These are phyloP conservation scores for Zelostemma sp. DNA, from an alignment of 1,140 invertebrate species.

Conservation along the genomic window DNA sequence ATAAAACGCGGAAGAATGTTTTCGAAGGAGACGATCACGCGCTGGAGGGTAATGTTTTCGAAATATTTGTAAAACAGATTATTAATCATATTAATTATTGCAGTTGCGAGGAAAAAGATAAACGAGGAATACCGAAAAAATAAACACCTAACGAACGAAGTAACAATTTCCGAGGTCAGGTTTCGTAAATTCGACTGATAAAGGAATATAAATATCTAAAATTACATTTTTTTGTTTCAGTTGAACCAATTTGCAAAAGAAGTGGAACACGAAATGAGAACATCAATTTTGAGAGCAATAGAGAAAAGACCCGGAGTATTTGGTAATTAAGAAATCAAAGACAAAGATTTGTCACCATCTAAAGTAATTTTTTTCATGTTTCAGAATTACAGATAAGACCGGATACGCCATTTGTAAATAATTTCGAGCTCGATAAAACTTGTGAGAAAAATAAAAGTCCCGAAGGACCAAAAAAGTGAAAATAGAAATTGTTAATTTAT, in stretches of 20 bases:
- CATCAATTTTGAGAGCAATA: constrained; percentile 75
- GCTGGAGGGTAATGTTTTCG: constrained; percentile 66
- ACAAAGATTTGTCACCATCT: background rate
- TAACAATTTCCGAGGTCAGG: constrained; percentile 72
- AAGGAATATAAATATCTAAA: no score
- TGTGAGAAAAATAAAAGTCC: background rate
- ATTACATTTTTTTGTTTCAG: constrained; percentile 62
- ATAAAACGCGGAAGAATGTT: constrained; percentile 73
- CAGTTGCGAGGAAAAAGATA: constrained; percentile 73
- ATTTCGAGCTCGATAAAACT: constrained; percentile 1
- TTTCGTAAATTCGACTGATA: no score
- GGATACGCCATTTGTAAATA: constrained; percentile 19
- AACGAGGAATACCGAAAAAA: constrained; percentile 78
- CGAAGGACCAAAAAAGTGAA: background rate
- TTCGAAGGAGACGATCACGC: constrained; percentile 75
- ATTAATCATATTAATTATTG: constrained; percentile 16
- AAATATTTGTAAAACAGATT: constrained; percentile 15
- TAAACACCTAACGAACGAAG: constrained; percentile 70
- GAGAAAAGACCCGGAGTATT: constrained; percentile 74
- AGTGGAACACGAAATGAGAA: constrained; percentile 76
- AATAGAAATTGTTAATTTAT: no score
- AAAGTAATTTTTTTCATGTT: constrained; percentile 10
- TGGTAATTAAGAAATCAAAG: constrained; percentile 66
- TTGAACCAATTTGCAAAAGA: constrained; percentile 74
- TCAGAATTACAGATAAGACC: constrained; percentile 26